Base-by-base conservation (phyloP, 2,113 vertebrate species). In the Gnathonemus longibarbis region DNA sequence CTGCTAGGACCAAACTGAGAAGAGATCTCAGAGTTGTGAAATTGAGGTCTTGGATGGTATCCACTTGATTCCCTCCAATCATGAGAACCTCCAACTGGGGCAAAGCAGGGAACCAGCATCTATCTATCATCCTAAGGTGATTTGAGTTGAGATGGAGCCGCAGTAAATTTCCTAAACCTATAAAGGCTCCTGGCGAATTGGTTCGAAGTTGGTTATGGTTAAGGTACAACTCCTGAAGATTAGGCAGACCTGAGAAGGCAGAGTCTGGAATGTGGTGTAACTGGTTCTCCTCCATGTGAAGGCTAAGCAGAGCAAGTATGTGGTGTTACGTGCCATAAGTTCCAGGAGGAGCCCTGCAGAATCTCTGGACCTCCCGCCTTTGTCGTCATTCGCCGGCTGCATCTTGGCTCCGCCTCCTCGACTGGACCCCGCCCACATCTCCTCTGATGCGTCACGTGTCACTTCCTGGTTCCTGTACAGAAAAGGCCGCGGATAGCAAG, bases 111-210 rank as follows among this genome's bases (percentile, higher is more conserved):
- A 99, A 99, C 98, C 98, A 99, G 80, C 92, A 96, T 49, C 96
- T 96, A 90, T 98, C 95, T 0, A 99, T 90, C 0, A 94, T 94
- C 89, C 94, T 93, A 91, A 99, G 94, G 90, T 96, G 94, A 93
- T 99, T 99, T 94, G 98, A 98, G 94, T 99, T 98, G 91, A 99
- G 96, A 90, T 99, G 97, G 35, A 99, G 96, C 56, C 98, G 95
- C 46, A 98, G 94, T 3, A 99, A 95, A 91, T 92, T 94, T 88
- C 94, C 0, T 0, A 99, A 96, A 15, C 98, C 98, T 0, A 90
- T 88, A 42, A 98, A 99, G 86, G 97, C 97, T 62, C 90, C 85
- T 0, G 97, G 96, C 1, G 97, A 95, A 3, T 98, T 97, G 35
- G 94, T 93, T 89, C 93, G 92, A 3, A 99, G 94, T 92, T 96